Base-by-base conservation (phyloP, 1,140 invertebrate species). In the Bombus waltoni region DNA sequence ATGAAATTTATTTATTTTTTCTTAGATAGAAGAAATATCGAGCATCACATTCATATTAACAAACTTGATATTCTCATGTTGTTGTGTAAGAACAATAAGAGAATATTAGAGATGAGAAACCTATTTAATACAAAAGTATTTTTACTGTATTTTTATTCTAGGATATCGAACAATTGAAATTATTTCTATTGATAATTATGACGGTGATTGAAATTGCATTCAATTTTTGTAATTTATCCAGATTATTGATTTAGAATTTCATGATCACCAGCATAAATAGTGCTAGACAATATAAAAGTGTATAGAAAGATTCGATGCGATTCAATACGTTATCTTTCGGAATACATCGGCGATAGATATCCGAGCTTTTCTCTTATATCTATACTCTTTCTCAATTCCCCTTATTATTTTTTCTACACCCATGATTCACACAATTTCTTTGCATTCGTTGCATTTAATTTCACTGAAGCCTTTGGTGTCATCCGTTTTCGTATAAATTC, bases 281-380 rank as follows among this genome's bases (percentile, higher is more conserved):
- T 62, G 10, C 13, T 35, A 15, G 28, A 25, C 22, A 57, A 35
- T 15, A 22, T 75, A 35, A 32, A 53, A 4, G 11, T 25, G 22
- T 84, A 57, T 59, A 35, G 15, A 28, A 85, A 77, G 62, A 66
- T 78, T 74, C 42, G 68, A 40, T 72, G 53, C 70, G 72, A 83
- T 70, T 72, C 15, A 78, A 47, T 66, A 53, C 32, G 9, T 70
- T 82, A 72, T 72, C 77, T 85, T 87, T 83, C 82, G 70, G 74
- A 73, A 87, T 89, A 92, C 73, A 90, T 66, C 87, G 81, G 88
- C 85, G 89, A 81, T 84, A 88, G 92, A 92, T 93, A 93, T 90
- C 70, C 81, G 89, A 93, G 88, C 76, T 78, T 84, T 80, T 70
- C 35, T 71, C 53, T 62, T 88, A 15, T 62, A 82, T 80, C 47